Percentiles rank a stretch among this genome's conserved stretches.
Conservation (phyloP, 2,797 vertebrate species). For the Chrysolophus pictus region DNA sequence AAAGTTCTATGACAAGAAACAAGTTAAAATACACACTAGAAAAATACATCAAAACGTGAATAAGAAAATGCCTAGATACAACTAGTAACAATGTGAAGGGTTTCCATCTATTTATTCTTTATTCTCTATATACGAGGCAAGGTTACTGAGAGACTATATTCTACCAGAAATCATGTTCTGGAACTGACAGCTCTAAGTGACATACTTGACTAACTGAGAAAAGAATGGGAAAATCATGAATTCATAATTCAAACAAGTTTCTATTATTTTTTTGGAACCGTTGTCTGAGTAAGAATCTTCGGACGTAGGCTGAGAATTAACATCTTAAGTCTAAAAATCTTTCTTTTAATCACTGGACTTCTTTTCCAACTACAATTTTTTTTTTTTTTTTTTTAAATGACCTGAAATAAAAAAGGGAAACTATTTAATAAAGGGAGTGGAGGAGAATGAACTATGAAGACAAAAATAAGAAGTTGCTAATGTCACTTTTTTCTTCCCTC, state of each 20-base stretch:
- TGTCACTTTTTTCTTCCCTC: not conserved
- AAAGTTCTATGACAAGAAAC: not conserved
- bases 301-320: not conserved
- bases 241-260: constrained; percentile 15
- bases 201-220: not conserved
- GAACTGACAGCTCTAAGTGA: constrained; percentile 37
- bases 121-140: not conserved
- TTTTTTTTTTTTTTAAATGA: not conserved
- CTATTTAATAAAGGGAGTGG: not conserved
- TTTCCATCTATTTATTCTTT: not conserved
- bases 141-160: not conserved
- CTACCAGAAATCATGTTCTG: constrained; percentile 18
- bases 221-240: constrained; percentile 32
- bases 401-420: not conserved
- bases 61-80: not conserved
- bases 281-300: not conserved
- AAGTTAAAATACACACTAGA: not conserved
- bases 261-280: not conserved
- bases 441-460: not conserved
- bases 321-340: not conserved
- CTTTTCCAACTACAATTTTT: too few relatives aligned
- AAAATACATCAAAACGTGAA: not conserved
- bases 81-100: not conserved
- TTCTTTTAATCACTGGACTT: not conserved
- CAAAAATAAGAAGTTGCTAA: not conserved